Conservation (phyloP, 1,140 invertebrate species). For the Lanistes nyassanus region DNA sequence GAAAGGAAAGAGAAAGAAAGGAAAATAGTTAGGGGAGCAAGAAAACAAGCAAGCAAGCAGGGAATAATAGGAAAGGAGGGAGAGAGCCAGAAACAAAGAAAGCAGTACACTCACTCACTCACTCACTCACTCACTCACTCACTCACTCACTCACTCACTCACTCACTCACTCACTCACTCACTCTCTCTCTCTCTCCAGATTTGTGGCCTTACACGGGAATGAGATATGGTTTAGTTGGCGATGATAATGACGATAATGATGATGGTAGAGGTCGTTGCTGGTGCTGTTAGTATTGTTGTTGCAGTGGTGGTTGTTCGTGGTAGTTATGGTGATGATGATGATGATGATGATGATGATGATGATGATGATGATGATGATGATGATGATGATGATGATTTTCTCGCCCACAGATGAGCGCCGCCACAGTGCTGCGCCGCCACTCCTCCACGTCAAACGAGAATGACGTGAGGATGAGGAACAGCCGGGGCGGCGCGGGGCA, state of each 20-base stretch:
- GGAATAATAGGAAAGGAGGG: conserved; percentile 2
- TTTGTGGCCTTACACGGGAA: not conserved
- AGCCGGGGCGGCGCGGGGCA: conserved; percentile 38
- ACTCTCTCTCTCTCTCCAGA: not conserved
- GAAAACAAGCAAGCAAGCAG: conserved; percentile 12
- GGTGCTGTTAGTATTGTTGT: too few relatives aligned
- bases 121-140: not conserved
- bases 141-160: conserved; percentile 8
- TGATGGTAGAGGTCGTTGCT: too few relatives aligned
- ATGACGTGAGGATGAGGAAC: conserved; percentile 56
- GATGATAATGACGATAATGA: too few relatives aligned
- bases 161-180: conserved; percentile 16
- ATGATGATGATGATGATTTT: not conserved
- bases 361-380: not conserved
- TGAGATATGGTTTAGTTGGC: not conserved
- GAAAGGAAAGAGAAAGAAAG: conserved; percentile 8
- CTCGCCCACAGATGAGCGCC: conserved; percentile 50
- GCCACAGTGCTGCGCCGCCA: conserved; percentile 55
- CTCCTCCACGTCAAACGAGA: conserved; percentile 50
- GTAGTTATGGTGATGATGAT: not conserved
- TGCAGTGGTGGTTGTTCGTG: not conserved
- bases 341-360: not conserved
- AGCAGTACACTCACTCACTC: not conserved
- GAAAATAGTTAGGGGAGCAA: conserved; percentile 5
- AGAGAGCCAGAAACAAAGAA: conserved; percentile 15